Percentiles rank a stretch among this genome's conserved stretches.
phyloP scores from a whole-genome alignment of 2,888 invertebrate species.

The Acronicta alni region DNA sequence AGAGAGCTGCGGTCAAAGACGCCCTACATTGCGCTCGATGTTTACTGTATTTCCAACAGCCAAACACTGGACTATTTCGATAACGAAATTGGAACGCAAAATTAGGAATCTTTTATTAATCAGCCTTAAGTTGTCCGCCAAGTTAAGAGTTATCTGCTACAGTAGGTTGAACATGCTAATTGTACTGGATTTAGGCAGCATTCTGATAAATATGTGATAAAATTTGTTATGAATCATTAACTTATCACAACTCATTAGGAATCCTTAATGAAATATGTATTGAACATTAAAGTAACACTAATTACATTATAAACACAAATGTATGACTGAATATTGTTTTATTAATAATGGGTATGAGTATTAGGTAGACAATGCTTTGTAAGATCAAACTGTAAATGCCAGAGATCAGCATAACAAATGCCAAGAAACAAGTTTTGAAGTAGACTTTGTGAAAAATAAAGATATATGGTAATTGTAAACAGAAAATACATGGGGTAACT shows the following conservation, averaged over 20 bases:
- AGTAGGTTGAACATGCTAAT: constrained; percentile 11
- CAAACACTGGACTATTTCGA: constrained; percentile 31
- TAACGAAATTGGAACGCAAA: constrained; percentile 26
- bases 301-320: not conserved
- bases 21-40: constrained; percentile 69
- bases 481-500: too few relatives aligned
- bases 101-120: constrained; percentile 10
- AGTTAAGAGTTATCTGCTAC: constrained; percentile 3
- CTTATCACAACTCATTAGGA: constrained; percentile 13
- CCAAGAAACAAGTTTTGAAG: constrained; percentile 6
- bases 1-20: constrained; percentile 64
- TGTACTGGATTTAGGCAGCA: constrained; percentile 4
- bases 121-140: not conserved
- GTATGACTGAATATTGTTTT: not conserved
- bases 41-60: constrained; percentile 57
- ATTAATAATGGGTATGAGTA: not conserved
- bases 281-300: constrained; percentile 4
- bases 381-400: constrained; percentile 7
- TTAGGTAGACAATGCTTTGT: not conserved
- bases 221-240: constrained; percentile 4
- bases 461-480: too few relatives aligned
- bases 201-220: not conserved
- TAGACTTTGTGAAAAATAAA: not conserved
- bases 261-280: not conserved
- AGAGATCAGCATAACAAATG: constrained; percentile 20